Conservation (phyloP, 2,888 invertebrate genomes). For the Drosophila recens region DNA sequence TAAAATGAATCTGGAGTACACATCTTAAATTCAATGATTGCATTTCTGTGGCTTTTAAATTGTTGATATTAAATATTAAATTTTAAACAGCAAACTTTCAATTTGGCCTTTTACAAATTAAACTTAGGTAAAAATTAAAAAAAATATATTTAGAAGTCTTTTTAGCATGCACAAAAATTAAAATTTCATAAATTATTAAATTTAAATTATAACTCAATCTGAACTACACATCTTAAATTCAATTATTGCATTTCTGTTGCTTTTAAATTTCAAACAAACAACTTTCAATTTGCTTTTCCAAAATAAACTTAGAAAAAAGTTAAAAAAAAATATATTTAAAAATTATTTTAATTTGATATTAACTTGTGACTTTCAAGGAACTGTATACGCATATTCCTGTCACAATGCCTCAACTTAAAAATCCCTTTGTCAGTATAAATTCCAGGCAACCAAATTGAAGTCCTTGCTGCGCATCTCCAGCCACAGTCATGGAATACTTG, state of each 20-base stretch:
- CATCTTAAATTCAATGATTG: not conserved
- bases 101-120: slow-evolving; percentile 9
- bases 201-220: not conserved
- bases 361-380: not conserved
- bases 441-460: slow-evolving; percentile 84
- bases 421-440: slow-evolving; percentile 77
- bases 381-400: not conserved
- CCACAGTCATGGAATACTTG: slow-evolving; percentile 70
- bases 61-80: slow-evolving; percentile 8
- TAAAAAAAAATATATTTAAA: too few relatives aligned
- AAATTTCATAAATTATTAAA: not conserved
- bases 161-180: too few relatives aligned
- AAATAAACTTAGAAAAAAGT: too few relatives aligned
- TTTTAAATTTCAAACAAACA: slow-evolving; percentile 7
- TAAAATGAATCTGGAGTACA: not conserved
- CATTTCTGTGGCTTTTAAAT: slow-evolving; percentile 49
- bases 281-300: slow-evolving; percentile 15
- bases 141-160: too few relatives aligned
- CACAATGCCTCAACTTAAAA: not conserved
- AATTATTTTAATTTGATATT: too few relatives aligned
- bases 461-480: slow-evolving; percentile 82
- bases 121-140: too few relatives aligned
- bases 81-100: slow-evolving; percentile 7
- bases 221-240: not conserved
- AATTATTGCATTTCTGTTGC: slow-evolving; percentile 30